These are phyloP conservation scores for Pampusana beccarii DNA, from an alignment of 2,113 vertebrate genomes.

Conservation along the genomic window DNA sequence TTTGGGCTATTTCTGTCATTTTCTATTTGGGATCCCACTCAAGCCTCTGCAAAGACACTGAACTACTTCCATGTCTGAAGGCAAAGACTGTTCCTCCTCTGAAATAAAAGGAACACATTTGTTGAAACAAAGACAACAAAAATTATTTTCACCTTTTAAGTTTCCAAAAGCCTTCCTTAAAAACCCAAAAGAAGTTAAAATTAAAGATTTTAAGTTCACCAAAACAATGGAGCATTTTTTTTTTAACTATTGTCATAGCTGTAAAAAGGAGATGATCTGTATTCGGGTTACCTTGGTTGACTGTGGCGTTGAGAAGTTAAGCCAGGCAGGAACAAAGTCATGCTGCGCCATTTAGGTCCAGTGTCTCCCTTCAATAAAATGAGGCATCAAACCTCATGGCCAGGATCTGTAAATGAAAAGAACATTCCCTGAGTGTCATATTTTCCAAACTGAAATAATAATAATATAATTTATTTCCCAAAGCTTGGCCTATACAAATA, in stretches of 20 bases:
- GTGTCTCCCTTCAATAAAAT: conserved; percentile 98
- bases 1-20: not conserved
- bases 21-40: not conserved
- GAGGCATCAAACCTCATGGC: conserved; percentile 99
- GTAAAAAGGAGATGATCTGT: not conserved
- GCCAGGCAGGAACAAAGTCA: conserved; percentile 99
- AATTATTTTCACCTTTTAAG: not conserved
- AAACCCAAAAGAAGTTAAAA: not conserved
- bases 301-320: conserved; percentile 99
- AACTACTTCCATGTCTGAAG: not conserved
- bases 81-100: not conserved
- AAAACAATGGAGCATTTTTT: not conserved
- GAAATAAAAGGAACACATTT: not conserved
- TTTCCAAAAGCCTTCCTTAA: not conserved
- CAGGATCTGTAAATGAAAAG: conserved; percentile 84
- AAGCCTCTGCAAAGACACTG: not conserved
- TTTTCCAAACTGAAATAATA: not conserved
- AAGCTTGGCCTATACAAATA: not conserved
- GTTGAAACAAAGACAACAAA: not conserved
- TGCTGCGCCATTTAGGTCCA: conserved; percentile 99
- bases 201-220: not conserved
- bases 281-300: conserved; percentile 89
- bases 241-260: not conserved
- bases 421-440: not conserved
- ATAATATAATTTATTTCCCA: not conserved